Evolutionary conservation across 2,113 vertebrate species (phyloP).

Genomic region (Isurus oxyrinchus): DNA sequence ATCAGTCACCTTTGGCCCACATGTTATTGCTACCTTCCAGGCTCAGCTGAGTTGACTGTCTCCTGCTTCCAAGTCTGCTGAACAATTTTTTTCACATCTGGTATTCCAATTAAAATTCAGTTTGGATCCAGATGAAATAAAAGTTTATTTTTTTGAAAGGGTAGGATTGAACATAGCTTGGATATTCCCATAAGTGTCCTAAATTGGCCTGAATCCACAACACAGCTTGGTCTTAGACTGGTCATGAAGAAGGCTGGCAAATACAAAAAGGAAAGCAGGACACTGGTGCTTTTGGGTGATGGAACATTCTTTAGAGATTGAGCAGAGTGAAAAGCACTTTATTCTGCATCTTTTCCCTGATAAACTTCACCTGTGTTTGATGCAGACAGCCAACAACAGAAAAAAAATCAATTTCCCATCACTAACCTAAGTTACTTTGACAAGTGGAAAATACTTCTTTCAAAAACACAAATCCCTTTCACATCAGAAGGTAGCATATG

Average conservation of each 20-base stretch:
- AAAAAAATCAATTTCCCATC: background rate
- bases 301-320: background rate
- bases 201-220: background rate
- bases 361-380: background rate
- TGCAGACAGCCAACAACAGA: background rate
- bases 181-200: background rate
- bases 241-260: background rate
- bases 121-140: background rate
- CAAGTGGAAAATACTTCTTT: background rate
- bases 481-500: background rate
- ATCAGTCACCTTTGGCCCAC: background rate
- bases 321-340: background rate
- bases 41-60: background rate
- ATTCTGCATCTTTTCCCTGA: background rate
- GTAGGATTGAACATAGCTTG: background rate
- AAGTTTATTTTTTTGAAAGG: background rate
- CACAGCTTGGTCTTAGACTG: background rate
- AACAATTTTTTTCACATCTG: background rate
- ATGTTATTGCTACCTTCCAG: background rate
- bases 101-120: background rate
- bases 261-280: background rate
- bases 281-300: background rate
- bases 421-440: background rate
- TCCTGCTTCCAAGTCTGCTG: background rate
- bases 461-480: background rate